Conservation (phyloP, 2,797 vertebrate species). For the Sebastes melanostomus region DNA sequence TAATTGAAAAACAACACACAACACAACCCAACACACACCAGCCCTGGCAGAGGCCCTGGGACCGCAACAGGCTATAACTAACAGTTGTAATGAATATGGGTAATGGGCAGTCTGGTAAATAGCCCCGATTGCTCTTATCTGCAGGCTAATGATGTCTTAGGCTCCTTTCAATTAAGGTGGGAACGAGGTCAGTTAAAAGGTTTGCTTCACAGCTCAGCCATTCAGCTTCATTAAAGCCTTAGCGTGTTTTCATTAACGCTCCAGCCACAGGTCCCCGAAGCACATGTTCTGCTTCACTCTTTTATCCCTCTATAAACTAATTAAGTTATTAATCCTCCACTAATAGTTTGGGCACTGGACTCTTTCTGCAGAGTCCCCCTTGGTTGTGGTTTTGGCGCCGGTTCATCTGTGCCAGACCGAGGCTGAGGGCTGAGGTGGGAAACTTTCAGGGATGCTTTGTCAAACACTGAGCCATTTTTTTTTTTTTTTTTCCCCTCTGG, state of each 20-base stretch:
- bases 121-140: conserved; percentile 72
- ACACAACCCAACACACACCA: not conserved
- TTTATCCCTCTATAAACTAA: conserved; percentile 62
- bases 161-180: conserved; percentile 76
- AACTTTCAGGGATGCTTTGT: not conserved
- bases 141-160: conserved; percentile 76
- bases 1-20: not conserved
- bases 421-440: not conserved
- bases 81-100: conserved; percentile 66
- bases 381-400: conserved; percentile 16
- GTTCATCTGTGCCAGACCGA: not conserved
- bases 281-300: conserved; percentile 37
- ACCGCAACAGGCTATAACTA: not conserved
- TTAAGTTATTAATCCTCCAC: conserved; percentile 64
- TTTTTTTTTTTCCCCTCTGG: not conserved
- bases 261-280: conserved; percentile 56
- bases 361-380: conserved; percentile 9
- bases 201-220: conserved; percentile 57
- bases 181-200: conserved; percentile 72
- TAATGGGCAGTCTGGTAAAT: conserved; percentile 74
- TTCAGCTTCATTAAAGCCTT: conserved; percentile 67
- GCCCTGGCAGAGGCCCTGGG: not conserved
- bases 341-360: conserved; percentile 34
- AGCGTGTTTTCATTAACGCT: conserved; percentile 66
- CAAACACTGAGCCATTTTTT: not conserved